Evolutionary conservation across 2,888 invertebrate genomes (phyloP), one percentile per base, ranked within the genome.

Genomic region (Hylaea fasciaria): DNA sequence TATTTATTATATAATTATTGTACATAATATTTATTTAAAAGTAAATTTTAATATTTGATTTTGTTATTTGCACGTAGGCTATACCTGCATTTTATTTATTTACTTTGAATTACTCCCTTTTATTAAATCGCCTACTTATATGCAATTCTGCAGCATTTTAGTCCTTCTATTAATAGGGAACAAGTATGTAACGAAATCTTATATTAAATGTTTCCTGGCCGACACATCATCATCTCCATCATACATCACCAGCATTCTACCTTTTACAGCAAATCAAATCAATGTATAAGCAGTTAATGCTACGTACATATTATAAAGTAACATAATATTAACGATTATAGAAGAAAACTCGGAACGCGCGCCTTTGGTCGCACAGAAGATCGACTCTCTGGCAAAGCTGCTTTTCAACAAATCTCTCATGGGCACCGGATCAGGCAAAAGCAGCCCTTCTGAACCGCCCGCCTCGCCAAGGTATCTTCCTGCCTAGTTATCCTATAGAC

Each of bases 381-480:
- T 95, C 72, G 96, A 96, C 85, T 96, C 95, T 63, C 87, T 96
- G 59, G 95, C 95, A 28, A 96, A 95, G 82, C 86, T 96, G 77
- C 93, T 96, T 74, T 96, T 96, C 86, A 94, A 93, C 87, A 94
- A 94, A 81, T 91, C 93, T 0, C 68, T 93, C 40, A 93, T 93
- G 39, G 87, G 91, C 0, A 82, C 82, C 12, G 81, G 89, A 0
- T 92, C 92, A 2, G 89, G 89, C 0, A 92, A 92, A 71, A 89
- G 86, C 0, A 92, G 92, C 0, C 93, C 92, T 0, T 85, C 87
- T 2, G 92, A 92, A 39, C 80, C 84, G 0, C 79, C 86, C 0
- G 83, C 87, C 0, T 92, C 91, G 0, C 91, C 91, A 14, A 88
- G 85, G 92, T 92, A 70, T 70, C 68, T 12, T 35, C 9, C 35